A percentile compares a stretch with the other conserved stretches of the same genome.
Evolutionary conservation across 2,113 vertebrate genomes (phyloP).

Genomic region (Mandrillus leucophaeus): DNA sequence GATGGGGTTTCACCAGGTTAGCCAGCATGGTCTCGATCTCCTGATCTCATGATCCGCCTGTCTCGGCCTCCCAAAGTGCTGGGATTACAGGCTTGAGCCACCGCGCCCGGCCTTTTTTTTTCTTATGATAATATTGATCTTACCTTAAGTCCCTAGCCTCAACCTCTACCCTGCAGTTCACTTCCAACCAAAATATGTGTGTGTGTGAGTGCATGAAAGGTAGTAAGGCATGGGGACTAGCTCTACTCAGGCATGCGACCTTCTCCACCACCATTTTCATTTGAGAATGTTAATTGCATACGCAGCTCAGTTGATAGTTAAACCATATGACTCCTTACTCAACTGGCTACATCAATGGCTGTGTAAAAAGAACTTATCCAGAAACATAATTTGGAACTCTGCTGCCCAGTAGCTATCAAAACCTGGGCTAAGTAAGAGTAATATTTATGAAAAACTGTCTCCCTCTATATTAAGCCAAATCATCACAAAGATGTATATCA

Average conservation of each 20-base stretch:
- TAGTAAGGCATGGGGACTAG: background rate
- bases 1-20: no score
- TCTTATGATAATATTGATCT: constrained; percentile 37
- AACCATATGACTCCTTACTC: background rate
- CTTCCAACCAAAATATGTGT: background rate
- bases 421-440: background rate
- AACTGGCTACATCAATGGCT: background rate
- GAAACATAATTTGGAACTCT: background rate
- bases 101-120: background rate
- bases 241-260: background rate
- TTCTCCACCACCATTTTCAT: background rate
- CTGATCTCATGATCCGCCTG: no score
- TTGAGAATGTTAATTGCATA: background rate
- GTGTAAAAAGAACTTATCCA: background rate
- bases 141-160: background rate
- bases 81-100: no score
- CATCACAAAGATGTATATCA: background rate
- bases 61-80: no score
- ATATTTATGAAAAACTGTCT: background rate
- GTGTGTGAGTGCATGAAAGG: background rate
- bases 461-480: background rate
- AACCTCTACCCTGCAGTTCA: background rate
- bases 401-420: background rate
- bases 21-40: no score
- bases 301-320: background rate